phyloP scores from a whole-genome alignment of 2,113 vertebrate genomes.

The Promerops cafer region DNA sequence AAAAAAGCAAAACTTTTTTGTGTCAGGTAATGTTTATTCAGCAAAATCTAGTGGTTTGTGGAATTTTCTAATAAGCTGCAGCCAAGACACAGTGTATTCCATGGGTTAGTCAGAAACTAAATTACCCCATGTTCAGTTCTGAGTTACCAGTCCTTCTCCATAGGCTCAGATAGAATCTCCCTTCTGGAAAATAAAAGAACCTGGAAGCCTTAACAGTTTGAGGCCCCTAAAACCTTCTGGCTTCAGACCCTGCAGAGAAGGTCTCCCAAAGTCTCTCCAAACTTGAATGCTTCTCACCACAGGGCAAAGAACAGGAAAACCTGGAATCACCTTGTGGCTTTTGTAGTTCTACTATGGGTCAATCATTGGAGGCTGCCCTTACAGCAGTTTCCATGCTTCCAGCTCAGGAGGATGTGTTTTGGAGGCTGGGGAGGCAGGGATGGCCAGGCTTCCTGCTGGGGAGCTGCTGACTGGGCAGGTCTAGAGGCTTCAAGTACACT shows the following conservation, averaged over 20 bases:
- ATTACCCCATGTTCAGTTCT: background rate
- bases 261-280: background rate
- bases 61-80: background rate
- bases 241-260: background rate
- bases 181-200: background rate
- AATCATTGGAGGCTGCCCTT: background rate
- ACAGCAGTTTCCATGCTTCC: background rate
- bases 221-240: background rate
- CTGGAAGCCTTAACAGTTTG: background rate
- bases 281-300: background rate
- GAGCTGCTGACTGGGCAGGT: background rate
- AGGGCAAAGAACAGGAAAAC: background rate
- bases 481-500: background rate
- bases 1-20: background rate
- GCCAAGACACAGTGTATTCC: background rate
- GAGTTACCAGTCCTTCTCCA: background rate
- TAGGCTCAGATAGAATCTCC: background rate
- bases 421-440: background rate
- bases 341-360: background rate
- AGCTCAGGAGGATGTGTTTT: background rate
- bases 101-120: background rate
- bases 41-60: background rate
- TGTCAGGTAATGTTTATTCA: background rate
- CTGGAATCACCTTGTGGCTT: background rate
- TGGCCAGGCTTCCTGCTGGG: background rate